A percentile compares a stretch with the other conserved stretches of the same genome.
phyloP scores from a whole-genome alignment of 2,113 vertebrate species.

The Malurus alboscapulatus region DNA sequence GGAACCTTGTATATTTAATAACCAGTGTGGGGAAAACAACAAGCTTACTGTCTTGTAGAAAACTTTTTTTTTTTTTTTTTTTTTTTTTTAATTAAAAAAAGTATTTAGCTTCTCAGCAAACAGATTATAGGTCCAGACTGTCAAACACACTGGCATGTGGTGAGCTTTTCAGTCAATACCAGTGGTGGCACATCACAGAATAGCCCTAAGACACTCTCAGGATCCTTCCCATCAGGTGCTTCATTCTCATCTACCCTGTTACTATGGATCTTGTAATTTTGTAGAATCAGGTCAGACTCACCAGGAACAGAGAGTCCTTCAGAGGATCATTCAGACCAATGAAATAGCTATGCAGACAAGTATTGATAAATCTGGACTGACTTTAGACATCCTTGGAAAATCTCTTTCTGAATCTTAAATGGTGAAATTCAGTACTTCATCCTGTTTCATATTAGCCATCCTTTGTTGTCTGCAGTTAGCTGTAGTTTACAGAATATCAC shows the following conservation, averaged over 20 bases:
- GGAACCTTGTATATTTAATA: background rate
- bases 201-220: background rate
- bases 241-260: background rate
- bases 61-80: background rate
- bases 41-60: background rate
- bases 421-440: background rate
- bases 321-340: background rate
- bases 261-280: background rate
- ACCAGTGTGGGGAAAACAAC: background rate
- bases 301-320: background rate
- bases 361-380: background rate
- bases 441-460: background rate
- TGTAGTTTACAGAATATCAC: background rate
- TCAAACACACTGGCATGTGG: background rate
- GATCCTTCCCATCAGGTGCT: accelerated
- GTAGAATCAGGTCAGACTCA: background rate
- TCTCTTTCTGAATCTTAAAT: background rate
- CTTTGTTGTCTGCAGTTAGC: background rate
- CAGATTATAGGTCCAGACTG: background rate
- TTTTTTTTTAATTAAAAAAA: background rate
- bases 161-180: background rate
- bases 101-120: background rate
- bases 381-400: background rate
- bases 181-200: background rate
- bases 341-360: background rate